Evolutionary conservation across 2,888 invertebrate genomes (phyloP), one percentile per base, ranked within the genome.

Genomic region (Phalera bucephala): DNA sequence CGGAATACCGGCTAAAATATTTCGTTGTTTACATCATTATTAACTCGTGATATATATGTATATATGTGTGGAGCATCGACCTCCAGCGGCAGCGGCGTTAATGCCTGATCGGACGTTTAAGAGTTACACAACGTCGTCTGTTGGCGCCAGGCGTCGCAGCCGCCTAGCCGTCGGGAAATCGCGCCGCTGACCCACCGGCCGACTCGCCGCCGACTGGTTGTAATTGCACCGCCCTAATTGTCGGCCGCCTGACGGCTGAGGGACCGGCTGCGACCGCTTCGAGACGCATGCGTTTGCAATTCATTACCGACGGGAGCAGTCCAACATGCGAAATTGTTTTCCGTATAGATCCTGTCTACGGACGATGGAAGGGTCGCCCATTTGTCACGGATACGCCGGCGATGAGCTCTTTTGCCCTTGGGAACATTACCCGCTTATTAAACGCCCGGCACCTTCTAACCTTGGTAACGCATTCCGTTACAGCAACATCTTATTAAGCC

Each of bases 191-290:
- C 87, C 87, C 81, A 86, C 73, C 85, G 78, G 76, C 81, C 79
- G 79, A 80, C 64, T 79, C 74, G 74, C 64, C 57, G 60, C 53
- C 70, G 71, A 74, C 77, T 77, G 71, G 74, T 68, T 70, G 77
- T 84, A 81, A 86, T 87, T 85, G 82, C 81, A 69, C 69, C 80
- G 88, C 77, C 85, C 87, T 85, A 83, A 83, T 86, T 86, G 82
- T 80, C 60, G 67, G 64, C 62, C 56, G 63, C 48, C 63, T 57
- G 76, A 70, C 68, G 71, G 66, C 69, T 74, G 80, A 75, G 67
- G 68, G 71, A 69, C 70, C 65, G 65, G 65, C 64, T 54, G 54
- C 52, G 41, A 48, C 62, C 61, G 64, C 60, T 52, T 51, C 47
- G 44, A 53, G 45, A 57, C 54, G 72, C 78, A 70, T 73, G 74